Percentiles rank a stretch among this genome's conserved stretches.
Evolutionary conservation across 1,140 invertebrate genomes (phyloP).

Genomic region (Lepidurus couesii): DNA sequence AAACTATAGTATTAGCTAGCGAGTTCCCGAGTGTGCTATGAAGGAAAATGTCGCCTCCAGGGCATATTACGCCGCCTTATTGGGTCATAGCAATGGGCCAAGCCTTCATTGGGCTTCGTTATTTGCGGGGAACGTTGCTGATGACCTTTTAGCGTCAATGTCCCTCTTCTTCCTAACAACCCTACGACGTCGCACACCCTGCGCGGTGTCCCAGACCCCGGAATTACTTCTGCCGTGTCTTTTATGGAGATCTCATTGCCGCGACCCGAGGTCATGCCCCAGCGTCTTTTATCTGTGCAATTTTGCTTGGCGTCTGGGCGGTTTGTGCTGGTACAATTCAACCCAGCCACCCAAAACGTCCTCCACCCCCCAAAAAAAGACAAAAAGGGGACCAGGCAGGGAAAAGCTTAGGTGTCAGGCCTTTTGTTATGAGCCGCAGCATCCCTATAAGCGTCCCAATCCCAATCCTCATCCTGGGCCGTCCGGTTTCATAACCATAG

Average conservation of each 20-base stretch:
- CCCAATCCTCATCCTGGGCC: not conserved
- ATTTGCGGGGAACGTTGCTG: slow-evolving; percentile 8
- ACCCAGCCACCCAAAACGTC: not conserved
- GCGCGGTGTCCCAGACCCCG: not conserved
- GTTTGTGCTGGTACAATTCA: not conserved
- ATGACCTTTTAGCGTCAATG: slow-evolving; percentile 22
- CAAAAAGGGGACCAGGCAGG: not conserved
- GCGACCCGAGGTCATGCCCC: not conserved
- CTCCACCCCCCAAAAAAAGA: not conserved
- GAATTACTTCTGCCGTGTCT: no score
- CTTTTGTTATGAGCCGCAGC: slow-evolving; percentile 6
- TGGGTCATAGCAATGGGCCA: not conserved
- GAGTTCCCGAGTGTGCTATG: not conserved
- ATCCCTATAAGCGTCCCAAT: not conserved
- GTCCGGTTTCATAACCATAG: not conserved
- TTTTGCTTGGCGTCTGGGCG: not conserved
- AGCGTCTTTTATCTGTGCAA: not conserved
- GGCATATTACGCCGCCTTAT: not conserved
- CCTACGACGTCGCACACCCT: not conserved
- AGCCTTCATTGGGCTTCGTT: not conserved
- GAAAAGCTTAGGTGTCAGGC: not conserved
- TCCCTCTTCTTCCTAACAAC: slow-evolving; percentile 3
- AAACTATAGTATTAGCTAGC: slow-evolving; percentile 15
- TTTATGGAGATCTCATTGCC: not conserved
- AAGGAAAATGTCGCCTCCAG: not conserved